A percentile compares a stretch with the other conserved stretches of the same genome.
These are phyloP conservation scores for Cyprinodon brontotheroides DNA, from an alignment of 2,113 vertebrate species.

Conservation along the genomic window DNA sequence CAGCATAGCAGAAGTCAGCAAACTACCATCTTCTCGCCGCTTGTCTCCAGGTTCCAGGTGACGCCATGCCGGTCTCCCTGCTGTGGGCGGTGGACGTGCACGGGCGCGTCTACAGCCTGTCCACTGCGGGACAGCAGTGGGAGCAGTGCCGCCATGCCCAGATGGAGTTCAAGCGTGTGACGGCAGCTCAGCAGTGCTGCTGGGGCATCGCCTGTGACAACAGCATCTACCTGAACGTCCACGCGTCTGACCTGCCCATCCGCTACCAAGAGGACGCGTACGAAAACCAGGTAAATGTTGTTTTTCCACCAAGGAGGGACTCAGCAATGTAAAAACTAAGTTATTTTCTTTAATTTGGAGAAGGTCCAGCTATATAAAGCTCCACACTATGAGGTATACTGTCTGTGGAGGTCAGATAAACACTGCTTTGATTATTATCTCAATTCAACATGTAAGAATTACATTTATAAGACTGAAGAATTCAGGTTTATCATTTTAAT, in stretches of 20 bases:
- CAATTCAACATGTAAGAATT: not conserved
- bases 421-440: not conserved
- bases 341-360: too few species aligned
- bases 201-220: constrained; percentile 96
- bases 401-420: too few species aligned
- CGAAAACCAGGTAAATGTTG: constrained; percentile 89
- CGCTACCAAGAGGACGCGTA: constrained; percentile 92
- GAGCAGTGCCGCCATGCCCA: constrained; percentile 87
- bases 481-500: too few species aligned
- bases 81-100: constrained; percentile 95
- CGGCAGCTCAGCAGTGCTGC: constrained; percentile 87
- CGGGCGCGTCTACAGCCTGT: constrained; percentile 90
- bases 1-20: not conserved
- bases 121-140: constrained; percentile 91
- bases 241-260: constrained; percentile 88
- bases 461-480: not conserved
- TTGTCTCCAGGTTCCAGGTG: constrained; percentile 23
- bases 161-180: constrained; percentile 91
- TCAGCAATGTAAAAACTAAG: too few species aligned
- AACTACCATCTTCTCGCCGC: not conserved
- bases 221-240: constrained; percentile 88
- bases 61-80: constrained; percentile 84
- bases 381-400: too few species aligned
- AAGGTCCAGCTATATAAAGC: too few species aligned
- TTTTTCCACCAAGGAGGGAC: not conserved